Evolutionary conservation across 2,888 invertebrate genomes (phyloP), one percentile per base, ranked within the genome.

Genomic region (Arctia plantaginis): DNA sequence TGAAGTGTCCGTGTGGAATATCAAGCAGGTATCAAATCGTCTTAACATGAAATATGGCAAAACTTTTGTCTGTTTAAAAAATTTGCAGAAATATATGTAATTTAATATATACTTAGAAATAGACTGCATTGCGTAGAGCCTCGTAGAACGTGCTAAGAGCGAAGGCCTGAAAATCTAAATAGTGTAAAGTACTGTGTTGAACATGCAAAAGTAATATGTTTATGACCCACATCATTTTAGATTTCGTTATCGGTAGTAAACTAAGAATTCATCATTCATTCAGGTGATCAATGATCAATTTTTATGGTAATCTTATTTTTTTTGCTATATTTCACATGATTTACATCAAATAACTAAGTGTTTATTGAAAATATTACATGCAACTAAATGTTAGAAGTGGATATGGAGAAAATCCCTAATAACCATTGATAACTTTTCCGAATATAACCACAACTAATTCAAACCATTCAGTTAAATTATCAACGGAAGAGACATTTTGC

Each of bases 1-100:
- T 67, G 67, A 44, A 30, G 47, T 30, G 44, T 67, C 67, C 47
- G 59, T 41, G 30, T 39, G 41, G 59, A 59, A 69, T 69, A 12
- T 41, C 41, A 69, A 69, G 41, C 35, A 69, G 51, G n/a, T 47
- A 68, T 51, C 30, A 35, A 33, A 51, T 68, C 47, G n/a, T 68
- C 33, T 66, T 35, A 33, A 68, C 13, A 44, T 35, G 35, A 51
- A 51, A 69, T 55, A 55, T 35, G 18, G 55, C 33, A 23, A 33
- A 55, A 69, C 33, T n/a, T 55, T 68, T 35, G 6, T 23, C 12
- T 10, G 12, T 30, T 23, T 47, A 20, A 55, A 20, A 44, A 30
- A 30, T 20, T 67, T 44, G n/a, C 12, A 27, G 44, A 23, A 44
- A 44, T 44, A 15, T 44, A 3, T 15, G 18, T 41, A 41, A 18